Conservation (phyloP, 2,888 invertebrate genomes). For the Phortica magna region DNA sequence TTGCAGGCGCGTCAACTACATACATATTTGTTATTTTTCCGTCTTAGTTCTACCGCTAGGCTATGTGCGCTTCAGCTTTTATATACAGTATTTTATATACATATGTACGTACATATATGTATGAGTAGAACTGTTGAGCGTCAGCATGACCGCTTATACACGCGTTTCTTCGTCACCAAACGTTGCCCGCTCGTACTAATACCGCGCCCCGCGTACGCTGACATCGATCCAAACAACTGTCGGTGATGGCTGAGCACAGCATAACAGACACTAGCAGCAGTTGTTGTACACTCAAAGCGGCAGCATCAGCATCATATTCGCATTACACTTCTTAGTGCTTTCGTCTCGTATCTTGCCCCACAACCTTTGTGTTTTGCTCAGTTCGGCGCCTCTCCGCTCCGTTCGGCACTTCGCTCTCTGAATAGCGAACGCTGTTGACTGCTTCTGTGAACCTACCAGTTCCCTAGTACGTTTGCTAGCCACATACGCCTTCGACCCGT, state of each 20-base stretch:
- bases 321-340: conserved; percentile 39
- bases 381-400: not conserved
- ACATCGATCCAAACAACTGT: conserved; percentile 46
- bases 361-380: conserved; percentile 3
- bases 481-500: not conserved
- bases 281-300: not conserved
- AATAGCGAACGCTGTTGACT: not conserved
- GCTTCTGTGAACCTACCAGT: conserved; percentile 20
- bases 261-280: conserved; percentile 28
- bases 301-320: conserved; percentile 44
- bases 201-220: not conserved
- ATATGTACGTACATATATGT: too few species aligned
- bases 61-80: too few species aligned
- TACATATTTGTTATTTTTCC: too few species aligned
- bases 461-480: conserved; percentile 2
- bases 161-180: conserved; percentile 3
- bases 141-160: conserved; percentile 2
- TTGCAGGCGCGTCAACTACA: not conserved
- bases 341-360: not conserved
- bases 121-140: not conserved
- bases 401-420: not conserved
- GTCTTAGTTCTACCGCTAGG: too few species aligned
- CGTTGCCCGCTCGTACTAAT: conserved; percentile 20
- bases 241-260: conserved; percentile 51
- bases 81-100: too few species aligned